Conservation (phyloP, 2,797 vertebrate species). For the Siniperca scherzeri region DNA sequence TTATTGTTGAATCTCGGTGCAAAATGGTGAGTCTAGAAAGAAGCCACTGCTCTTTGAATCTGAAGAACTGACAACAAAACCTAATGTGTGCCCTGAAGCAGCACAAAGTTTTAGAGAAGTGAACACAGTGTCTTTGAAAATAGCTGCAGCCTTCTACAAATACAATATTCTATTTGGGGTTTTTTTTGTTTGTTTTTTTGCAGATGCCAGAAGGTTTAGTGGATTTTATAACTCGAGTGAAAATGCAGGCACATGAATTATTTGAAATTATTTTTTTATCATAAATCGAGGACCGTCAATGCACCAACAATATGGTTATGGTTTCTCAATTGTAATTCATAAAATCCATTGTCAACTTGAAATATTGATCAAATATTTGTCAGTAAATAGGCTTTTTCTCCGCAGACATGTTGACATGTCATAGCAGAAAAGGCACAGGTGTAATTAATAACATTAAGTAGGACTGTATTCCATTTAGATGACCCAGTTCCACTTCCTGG, state of each 20-base stretch:
- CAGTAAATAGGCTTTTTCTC: not conserved
- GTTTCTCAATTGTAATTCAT: conserved; percentile 4
- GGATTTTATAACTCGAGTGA: not conserved
- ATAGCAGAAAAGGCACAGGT: no score
- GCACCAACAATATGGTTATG: not conserved
- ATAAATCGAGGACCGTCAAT: not conserved
- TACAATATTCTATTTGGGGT: not conserved
- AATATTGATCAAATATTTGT: not conserved
- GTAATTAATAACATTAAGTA: not conserved
- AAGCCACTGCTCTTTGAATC: conserved; percentile 9
- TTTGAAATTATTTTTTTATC: not conserved
- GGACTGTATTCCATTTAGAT: not conserved
- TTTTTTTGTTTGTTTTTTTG: not conserved
- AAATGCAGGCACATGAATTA: not conserved
- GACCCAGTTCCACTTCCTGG: not conserved
- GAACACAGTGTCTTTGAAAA: conserved; percentile 13
- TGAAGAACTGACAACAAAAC: conserved; percentile 24
- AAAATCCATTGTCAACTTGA: not conserved
- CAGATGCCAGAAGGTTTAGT: not conserved
- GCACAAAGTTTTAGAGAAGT: not conserved
- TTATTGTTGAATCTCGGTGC: conserved; percentile 11
- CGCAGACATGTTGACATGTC: not conserved
- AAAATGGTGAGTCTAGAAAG: conserved; percentile 28
- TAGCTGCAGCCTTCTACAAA: not conserved
- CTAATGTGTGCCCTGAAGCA: conserved; percentile 15